Evolutionary conservation across 2,113 vertebrate species (phyloP).

Genomic region (Elgaria multicarinata): DNA sequence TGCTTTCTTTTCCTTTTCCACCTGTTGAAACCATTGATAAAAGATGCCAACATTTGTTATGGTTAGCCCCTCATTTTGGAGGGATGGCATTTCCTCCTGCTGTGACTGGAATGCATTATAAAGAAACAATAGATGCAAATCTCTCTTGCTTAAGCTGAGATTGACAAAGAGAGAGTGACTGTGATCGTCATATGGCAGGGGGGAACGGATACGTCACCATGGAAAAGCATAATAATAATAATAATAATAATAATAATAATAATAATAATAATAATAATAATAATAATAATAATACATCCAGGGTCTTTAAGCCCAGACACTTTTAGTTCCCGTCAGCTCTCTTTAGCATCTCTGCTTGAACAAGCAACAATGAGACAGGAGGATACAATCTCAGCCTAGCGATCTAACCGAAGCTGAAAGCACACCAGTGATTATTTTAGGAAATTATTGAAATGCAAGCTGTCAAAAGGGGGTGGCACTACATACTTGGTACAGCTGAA

Average conservation of each 20-base stretch:
- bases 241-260: background rate
- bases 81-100: background rate
- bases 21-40: slow-evolving; percentile 32
- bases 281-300: background rate
- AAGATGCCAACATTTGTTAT: background rate
- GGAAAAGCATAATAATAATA: background rate
- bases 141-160: background rate
- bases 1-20: background rate
- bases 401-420: background rate
- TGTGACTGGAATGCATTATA: background rate
- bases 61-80: background rate
- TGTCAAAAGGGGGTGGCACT: background rate
- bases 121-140: slow-evolving; percentile 1
- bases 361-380: background rate
- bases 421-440: background rate
- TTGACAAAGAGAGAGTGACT: background rate
- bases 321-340: slow-evolving; percentile 4
- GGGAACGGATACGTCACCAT: background rate
- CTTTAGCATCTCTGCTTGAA: background rate
- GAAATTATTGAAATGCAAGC: background rate
- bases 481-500: background rate
- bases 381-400: background rate
- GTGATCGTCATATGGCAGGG: background rate
- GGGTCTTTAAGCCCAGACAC: background rate
- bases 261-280: background rate